Conservation (phyloP, 2,113 vertebrate species). For the Sisor rabdophorus region DNA sequence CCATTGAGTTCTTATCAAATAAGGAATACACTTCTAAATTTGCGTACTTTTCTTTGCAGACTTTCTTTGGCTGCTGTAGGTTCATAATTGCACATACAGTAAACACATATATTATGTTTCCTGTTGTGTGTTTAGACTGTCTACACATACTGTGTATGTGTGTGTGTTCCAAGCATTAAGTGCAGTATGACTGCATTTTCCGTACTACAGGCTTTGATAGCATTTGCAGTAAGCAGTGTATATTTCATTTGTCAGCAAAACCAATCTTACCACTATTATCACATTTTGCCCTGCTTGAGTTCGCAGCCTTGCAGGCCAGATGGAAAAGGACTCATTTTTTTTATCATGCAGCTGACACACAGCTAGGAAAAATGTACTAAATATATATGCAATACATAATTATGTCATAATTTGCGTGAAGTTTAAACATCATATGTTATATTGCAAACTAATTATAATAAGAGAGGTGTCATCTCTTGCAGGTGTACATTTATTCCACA, state of each 20-base stretch:
- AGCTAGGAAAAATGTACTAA: conserved; percentile 20
- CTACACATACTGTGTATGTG: too few relatives aligned
- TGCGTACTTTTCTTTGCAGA: too few relatives aligned
- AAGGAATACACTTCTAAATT: too few relatives aligned
- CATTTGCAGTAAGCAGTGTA: conserved; percentile 40
- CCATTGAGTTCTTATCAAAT: too few relatives aligned
- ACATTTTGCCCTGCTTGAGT: conserved; percentile 24
- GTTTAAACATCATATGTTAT: conserved; percentile 48
- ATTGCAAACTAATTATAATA: conserved; percentile 47
- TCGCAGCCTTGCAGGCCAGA: neutral
- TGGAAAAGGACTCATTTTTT: neutral
- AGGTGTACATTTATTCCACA: conserved; percentile 42
- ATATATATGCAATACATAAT: neutral
- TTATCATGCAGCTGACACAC: conserved; percentile 20
- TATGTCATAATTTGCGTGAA: conserved; percentile 26
- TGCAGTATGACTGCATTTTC: neutral
- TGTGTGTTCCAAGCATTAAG: too few relatives aligned
- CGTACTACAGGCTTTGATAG: conserved; percentile 17
- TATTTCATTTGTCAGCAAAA: conserved; percentile 44
- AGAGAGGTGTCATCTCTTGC: conserved; percentile 42
- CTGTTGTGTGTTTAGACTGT: conserved; percentile 7
- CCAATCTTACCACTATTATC: conserved; percentile 33
- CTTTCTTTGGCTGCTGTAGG: neutral
- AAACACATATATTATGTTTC: too few relatives aligned
- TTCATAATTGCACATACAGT: neutral